Conservation (phyloP, 2,113 vertebrate species). For the Bubo blakistoni region DNA sequence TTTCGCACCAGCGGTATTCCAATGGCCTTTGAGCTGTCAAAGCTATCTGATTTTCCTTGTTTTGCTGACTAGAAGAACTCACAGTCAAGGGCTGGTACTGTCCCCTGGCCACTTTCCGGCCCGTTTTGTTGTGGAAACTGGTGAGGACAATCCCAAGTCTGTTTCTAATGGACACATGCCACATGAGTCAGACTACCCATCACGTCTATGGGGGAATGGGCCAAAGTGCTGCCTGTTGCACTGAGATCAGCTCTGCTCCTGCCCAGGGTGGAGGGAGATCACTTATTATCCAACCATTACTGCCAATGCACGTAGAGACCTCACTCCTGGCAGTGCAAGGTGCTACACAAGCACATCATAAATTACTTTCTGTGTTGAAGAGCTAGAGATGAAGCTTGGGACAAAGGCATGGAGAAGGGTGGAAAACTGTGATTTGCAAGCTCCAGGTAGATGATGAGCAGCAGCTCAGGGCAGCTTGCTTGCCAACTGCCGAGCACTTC, state of each 20-base stretch:
- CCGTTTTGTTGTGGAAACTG: background rate
- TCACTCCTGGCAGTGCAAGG: rapidly evolving
- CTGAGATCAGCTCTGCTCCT: background rate
- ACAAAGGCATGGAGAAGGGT: background rate
- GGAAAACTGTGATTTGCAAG: background rate
- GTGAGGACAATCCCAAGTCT: background rate
- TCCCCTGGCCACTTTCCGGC: background rate
- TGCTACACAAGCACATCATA: background rate
- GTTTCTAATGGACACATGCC: background rate
- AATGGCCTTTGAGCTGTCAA: background rate
- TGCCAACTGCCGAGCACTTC: background rate
- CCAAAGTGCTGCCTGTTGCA: background rate
- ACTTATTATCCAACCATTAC: background rate
- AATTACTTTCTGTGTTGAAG: background rate
- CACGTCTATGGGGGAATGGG: background rate
- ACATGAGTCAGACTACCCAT: background rate
- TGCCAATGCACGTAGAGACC: background rate
- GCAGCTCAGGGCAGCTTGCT: background rate
- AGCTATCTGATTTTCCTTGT: background rate
- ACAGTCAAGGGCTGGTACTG: background rate
- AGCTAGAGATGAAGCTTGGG: background rate
- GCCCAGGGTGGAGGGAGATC: background rate
- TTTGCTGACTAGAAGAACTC: background rate
- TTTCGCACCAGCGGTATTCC: background rate
- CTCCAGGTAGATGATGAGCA: background rate